Percentiles rank a stretch among this genome's conserved stretches.
Conservation (phyloP, 2,888 invertebrate genomes). For the Malthinus flaveolus region DNA sequence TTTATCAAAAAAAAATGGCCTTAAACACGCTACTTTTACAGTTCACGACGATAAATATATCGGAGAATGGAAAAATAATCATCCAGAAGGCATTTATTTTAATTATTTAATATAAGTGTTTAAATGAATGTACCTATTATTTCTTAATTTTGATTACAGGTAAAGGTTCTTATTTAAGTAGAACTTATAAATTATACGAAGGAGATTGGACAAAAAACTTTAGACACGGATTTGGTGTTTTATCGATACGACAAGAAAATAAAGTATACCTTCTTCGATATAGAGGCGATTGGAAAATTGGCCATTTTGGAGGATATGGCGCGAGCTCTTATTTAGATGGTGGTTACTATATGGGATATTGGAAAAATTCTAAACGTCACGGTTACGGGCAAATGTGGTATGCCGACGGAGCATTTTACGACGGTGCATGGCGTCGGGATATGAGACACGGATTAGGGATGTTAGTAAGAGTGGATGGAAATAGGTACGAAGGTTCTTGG, state of each 20-base stretch:
- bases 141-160: conserved; percentile 48
- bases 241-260: conserved; percentile 53
- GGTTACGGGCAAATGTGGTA: conserved; percentile 69
- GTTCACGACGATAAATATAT: conserved; percentile 59
- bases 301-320: conserved; percentile 63
- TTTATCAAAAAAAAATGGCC: conserved; percentile 59
- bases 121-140: not conserved
- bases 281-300: conserved; percentile 63
- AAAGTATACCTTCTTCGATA: conserved; percentile 58
- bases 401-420: conserved; percentile 61
- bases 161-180: conserved; percentile 58
- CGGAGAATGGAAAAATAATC: conserved; percentile 65
- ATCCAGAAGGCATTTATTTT: conserved; percentile 49
- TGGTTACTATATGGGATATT: conserved; percentile 64
- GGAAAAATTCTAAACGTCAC: conserved; percentile 56
- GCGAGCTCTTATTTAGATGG: conserved; percentile 61
- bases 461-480: conserved; percentile 39
- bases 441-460: conserved; percentile 39
- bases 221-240: conserved; percentile 63
- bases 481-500: conserved; percentile 68
- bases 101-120: conserved; percentile 2
- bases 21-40: conserved; percentile 61
- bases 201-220: conserved; percentile 62
- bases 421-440: conserved; percentile 62
- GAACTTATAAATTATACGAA: conserved; percentile 61